phyloP scores from a whole-genome alignment of 2,113 vertebrate species.

The Pan paniscus region DNA sequence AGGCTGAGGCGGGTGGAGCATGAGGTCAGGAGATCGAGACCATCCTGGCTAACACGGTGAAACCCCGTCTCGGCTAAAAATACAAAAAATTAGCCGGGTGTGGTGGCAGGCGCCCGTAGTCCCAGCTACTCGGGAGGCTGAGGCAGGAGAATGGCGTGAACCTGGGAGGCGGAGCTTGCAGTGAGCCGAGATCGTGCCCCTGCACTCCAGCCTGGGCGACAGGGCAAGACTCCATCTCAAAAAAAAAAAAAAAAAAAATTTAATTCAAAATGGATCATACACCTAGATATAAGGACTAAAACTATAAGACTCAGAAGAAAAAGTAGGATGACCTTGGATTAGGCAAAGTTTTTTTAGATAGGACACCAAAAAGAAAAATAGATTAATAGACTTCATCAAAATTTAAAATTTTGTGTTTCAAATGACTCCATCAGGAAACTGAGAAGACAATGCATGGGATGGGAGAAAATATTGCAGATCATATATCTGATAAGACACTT shows the following conservation, averaged over 20 bases:
- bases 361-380: neutral
- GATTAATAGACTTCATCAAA: neutral
- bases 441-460: neutral
- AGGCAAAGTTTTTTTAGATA: neutral
- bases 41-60: no score
- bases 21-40: no score
- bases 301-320: neutral
- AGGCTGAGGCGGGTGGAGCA: no score
- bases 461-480: neutral
- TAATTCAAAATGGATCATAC: neutral
- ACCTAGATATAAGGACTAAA: neutral
- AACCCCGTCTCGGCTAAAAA: no score
- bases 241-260: neutral
- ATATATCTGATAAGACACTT: neutral
- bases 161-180: no score
- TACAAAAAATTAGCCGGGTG: no score
- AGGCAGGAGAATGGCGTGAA: no score
- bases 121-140: no score
- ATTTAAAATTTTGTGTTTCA: neutral
- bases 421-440: neutral
- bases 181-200: no score
- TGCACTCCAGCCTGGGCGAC: no score
- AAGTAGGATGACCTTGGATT: constrained; percentile 3
- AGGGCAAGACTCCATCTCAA: no score
- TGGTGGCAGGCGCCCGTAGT: no score